Evolutionary conservation across 1,140 invertebrate genomes (phyloP), one percentile per base, ranked within the genome.

Genomic region (Euura saliciscinereae): DNA sequence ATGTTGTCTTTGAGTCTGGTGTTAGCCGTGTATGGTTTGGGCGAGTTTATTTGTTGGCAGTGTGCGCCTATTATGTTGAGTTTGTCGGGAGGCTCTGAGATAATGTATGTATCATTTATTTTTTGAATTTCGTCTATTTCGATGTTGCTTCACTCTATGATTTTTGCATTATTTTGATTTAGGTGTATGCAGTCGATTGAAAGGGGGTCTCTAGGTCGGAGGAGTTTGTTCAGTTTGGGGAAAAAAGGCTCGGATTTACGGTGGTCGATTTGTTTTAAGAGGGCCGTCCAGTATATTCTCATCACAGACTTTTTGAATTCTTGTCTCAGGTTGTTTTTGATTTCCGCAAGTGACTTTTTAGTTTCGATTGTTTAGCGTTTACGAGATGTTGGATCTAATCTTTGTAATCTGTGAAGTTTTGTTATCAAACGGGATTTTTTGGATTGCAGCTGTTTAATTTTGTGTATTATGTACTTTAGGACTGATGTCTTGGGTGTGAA

Each of bases 401-500:
- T 8, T 66, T 66, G 43, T 8, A 43, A 13, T 8, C 7, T 28
- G 28, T 7, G 6, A 7, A 7, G 43, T 8, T 66, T 43, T 71
- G 43, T 72, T 44, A 44, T 45, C 59, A 42, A 66, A 10, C 59
- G 65, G 65, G 42, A 70, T 70, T 11, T 71, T 28, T 28, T 28
- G 28, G 28, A 28, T 28, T 28, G 28, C 46, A 73, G 13, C 64
- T 68, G 7, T 45, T 72, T 42, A 73, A 46, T 13, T 75, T 65
- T 45, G 13, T 73, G 7, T 42, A 68, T 71, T 68, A 4, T 66
- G 11, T 73, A 42, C n/a, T 65, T 71, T 51, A 28, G 28, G 28
- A 28, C 69, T 69, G 7, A 73, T 69, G 71, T 28, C 68, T 42
- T 69, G 68, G 28, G 69, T 73, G 46, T 51, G 11, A 11, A 51